A percentile compares a stretch with the other conserved stretches of the same genome.
Evolutionary conservation across 2,888 invertebrate species (phyloP).

Genomic region (Eristalis arbustorum): DNA sequence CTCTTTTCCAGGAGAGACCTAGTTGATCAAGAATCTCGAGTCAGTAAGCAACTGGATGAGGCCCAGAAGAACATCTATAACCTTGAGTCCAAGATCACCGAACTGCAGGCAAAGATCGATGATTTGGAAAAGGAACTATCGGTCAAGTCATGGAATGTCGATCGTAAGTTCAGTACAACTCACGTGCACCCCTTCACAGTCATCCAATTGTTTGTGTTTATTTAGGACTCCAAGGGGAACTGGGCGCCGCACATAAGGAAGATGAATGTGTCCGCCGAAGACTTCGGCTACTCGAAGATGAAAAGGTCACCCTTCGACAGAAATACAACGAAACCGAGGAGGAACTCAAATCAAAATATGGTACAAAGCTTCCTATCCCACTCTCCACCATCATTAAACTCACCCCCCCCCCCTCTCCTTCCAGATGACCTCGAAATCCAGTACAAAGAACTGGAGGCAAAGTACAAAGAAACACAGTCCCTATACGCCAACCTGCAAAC

Average conservation of each 20-base stretch:
- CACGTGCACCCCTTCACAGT: background rate
- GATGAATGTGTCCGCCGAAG: conserved; percentile 79
- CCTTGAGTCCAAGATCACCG: conserved; percentile 76
- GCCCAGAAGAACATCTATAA: conserved; percentile 77
- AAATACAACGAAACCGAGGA: conserved; percentile 78
- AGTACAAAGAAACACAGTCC: conserved; percentile 81
- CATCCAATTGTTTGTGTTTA: background rate
- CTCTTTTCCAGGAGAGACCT: conserved; percentile 78
- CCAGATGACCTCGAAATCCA: conserved; percentile 80
- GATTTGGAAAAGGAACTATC: conserved; percentile 78
- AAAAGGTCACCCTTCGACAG: conserved; percentile 77
- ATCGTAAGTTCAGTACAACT: conserved; percentile 75
- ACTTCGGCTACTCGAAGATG: conserved; percentile 78
- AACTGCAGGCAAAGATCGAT: conserved; percentile 78
- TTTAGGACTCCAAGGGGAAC: conserved; percentile 79
- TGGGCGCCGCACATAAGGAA: conserved; percentile 78
- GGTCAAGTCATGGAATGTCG: conserved; percentile 79
- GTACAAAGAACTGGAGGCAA: conserved; percentile 81
- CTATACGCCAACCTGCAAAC: conserved; percentile 77
- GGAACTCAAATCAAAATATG: conserved; percentile 77
- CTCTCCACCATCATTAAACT: background rate
- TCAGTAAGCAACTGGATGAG: conserved; percentile 78
- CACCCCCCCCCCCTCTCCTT: background rate
- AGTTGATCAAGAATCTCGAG: conserved; percentile 76
- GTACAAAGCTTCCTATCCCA: conserved; percentile 72